Evolutionary conservation across 30 jellyfish, hydroid and myxozoan species (phyloP).

Genomic region (Aurelia sp.): DNA sequence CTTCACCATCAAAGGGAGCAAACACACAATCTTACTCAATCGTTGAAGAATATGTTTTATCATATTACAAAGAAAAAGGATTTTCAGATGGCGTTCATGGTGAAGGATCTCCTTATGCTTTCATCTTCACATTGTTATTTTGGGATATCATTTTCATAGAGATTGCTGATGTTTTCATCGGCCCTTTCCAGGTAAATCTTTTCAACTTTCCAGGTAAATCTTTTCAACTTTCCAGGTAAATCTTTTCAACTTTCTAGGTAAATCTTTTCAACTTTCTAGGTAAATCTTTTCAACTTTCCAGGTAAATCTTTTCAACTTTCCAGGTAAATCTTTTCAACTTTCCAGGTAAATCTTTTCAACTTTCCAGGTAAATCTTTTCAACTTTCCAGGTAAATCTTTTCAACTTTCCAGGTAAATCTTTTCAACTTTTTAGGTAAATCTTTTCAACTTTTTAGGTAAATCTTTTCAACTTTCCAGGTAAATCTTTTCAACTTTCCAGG

Average conservation of each 20-base stretch:
- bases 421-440: too few relatives aligned
- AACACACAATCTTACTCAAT: constrained; percentile 52
- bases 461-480: not conserved
- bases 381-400: not conserved
- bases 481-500: too few relatives aligned
- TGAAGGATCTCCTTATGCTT: constrained; percentile 85
- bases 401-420: too few relatives aligned
- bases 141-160: constrained; percentile 95
- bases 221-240: too few relatives aligned
- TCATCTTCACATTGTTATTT: constrained; percentile 74
- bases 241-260: too few relatives aligned
- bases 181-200: constrained; percentile 80
- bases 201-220: not conserved
- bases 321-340: too few relatives aligned
- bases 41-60: constrained; percentile 79
- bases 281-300: not conserved
- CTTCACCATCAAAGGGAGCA: not conserved
- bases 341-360: too few relatives aligned
- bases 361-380: constrained; percentile 67
- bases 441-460: constrained; percentile 86
- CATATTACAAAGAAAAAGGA: constrained; percentile 76
- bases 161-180: constrained; percentile 72
- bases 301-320: too few relatives aligned
- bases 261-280: constrained; percentile 75
- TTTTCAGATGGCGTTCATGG: constrained; percentile 89